Percentiles rank a stretch among this genome's conserved stretches.
These are phyloP conservation scores for Timema podura DNA, from an alignment of 2,888 invertebrate species.

Conservation along the genomic window DNA sequence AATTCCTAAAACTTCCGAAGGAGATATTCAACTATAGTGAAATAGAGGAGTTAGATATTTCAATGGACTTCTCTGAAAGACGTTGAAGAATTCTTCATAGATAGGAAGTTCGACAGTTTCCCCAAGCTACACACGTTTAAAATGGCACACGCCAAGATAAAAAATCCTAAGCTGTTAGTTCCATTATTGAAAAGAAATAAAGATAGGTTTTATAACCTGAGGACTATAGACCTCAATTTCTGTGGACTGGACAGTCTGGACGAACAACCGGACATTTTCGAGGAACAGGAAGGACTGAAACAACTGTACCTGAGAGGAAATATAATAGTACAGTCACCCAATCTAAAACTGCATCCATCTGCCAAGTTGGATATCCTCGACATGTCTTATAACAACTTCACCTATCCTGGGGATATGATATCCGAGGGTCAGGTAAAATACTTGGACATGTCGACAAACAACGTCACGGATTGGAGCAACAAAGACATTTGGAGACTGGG, in stretches of 20 bases:
- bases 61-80: neutral
- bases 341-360: neutral
- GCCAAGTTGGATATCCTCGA: conserved; percentile 11
- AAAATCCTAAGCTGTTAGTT: neutral
- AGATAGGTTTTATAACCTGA: neutral
- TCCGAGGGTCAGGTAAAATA: neutral
- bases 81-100: neutral
- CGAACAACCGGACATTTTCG: conserved; percentile 2
- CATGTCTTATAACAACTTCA: conserved; percentile 23
- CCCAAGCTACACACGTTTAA: conserved; percentile 4
- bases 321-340: neutral
- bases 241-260: neutral
- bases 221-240: neutral
- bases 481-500: neutral
- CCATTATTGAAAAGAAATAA: neutral
- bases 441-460: conserved; percentile 16
- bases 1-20: neutral
- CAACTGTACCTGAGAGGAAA: conserved; percentile 6
- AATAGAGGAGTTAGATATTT: conserved; percentile 10
- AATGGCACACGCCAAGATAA: conserved; percentile 7
- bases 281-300: neutral
- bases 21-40: conserved; percentile 7
- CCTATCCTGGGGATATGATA: neutral
- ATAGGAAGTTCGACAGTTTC: neutral
- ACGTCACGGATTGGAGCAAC: conserved; percentile 15